These are phyloP conservation scores for Ophioninae sp. DNA, from an alignment of 2,888 invertebrate species.

Conservation along the genomic window DNA sequence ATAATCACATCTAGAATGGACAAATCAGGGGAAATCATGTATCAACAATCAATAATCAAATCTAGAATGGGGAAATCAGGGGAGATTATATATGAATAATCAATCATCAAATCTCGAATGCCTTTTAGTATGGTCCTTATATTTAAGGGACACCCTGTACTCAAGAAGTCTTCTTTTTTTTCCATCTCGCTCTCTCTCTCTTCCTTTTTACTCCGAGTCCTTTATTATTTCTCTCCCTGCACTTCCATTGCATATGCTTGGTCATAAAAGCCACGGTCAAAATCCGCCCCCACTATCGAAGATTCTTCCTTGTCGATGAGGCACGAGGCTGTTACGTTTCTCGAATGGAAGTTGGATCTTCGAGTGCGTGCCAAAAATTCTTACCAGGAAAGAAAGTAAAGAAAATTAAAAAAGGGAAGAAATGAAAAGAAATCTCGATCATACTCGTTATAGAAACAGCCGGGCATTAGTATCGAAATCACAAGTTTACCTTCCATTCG, in stretches of 20 bases:
- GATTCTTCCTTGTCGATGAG: conserved; percentile 57
- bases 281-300: conserved; percentile 1
- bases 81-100: no score
- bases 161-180: background rate
- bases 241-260: conserved; percentile 13
- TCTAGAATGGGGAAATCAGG: no score
- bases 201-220: background rate
- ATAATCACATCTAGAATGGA: no score
- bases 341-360: conserved; percentile 45
- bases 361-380: conserved; percentile 49
- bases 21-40: no score
- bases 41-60: no score
- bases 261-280: conserved; percentile 49
- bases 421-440: conserved; percentile 2
- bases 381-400: background rate
- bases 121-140: no score
- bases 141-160: no score
- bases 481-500: conserved; percentile 33
- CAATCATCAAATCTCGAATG: no score
- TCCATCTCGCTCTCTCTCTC: background rate
- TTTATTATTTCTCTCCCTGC: background rate
- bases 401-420: background rate
- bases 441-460: conserved; percentile 51
- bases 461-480: conserved; percentile 47
- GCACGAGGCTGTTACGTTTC: conserved; percentile 48